These are phyloP conservation scores for Leptarthrus brevirostris DNA, from an alignment of 2,888 invertebrate genomes.

Conservation along the genomic window DNA sequence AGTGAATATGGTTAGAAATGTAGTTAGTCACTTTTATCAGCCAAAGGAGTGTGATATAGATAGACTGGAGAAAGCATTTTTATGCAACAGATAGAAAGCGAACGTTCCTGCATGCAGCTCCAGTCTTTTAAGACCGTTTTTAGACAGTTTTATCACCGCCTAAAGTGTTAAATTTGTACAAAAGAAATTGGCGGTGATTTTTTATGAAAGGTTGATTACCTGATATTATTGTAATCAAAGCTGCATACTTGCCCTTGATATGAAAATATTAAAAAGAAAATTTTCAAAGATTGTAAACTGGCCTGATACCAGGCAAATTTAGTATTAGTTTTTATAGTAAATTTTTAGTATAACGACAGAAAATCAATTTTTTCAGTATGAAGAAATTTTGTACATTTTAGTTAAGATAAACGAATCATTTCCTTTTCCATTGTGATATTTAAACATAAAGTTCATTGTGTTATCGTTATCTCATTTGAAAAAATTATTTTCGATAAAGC, in stretches of 20 bases:
- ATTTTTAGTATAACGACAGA: slow-evolving; percentile 7
- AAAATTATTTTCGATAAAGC: too few species aligned
- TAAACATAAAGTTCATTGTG: background rate
- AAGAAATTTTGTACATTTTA: slow-evolving; percentile 23
- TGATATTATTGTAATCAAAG: slow-evolving; percentile 12
- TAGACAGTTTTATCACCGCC: background rate
- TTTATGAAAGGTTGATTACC: slow-evolving; percentile 14
- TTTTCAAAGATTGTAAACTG: background rate
- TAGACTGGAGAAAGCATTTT: slow-evolving; percentile 19
- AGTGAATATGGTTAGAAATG: slow-evolving; percentile 10
- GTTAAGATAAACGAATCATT: background rate
- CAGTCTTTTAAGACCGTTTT: slow-evolving; percentile 7
- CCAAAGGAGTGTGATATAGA: background rate
- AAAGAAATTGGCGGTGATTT: slow-evolving; percentile 7
- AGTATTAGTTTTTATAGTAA: too few species aligned
- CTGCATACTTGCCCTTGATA: slow-evolving; percentile 48
- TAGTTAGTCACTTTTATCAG: slow-evolving; percentile 5
- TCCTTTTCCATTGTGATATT: slow-evolving; percentile 37
- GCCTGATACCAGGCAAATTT: too few species aligned
- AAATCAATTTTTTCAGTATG: slow-evolving; percentile 22
- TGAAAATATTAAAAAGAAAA: background rate
- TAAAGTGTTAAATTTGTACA: background rate
- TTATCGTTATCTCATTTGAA: too few species aligned
- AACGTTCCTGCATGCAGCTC: too few species aligned
- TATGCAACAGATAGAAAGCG: background rate